Evolutionary conservation across 2,113 vertebrate genomes (phyloP), one percentile per base, ranked within the genome.

Genomic region (Phylloscopus whistleri): DNA sequence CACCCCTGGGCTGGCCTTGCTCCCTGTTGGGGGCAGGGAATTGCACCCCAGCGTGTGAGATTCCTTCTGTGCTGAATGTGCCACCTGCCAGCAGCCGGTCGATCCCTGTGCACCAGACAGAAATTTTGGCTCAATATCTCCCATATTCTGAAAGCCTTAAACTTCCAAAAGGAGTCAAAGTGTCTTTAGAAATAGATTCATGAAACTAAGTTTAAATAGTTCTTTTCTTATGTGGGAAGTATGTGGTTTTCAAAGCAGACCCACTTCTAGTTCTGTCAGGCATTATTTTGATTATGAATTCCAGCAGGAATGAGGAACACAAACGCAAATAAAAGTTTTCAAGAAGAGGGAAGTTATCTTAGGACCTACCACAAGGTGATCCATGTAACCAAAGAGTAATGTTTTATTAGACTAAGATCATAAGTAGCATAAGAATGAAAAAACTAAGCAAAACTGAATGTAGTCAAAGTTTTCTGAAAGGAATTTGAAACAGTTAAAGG

Each of bases 51-150:
- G 26, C 2, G 46, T 15, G 15, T 41, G 59, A 73, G n/a, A 11
- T 8, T 60, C n/a, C 23, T 13, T 16, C 33, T 3, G 0, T 12
- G 28, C 28, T 46, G 39, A 15, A n/a, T 3, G 18, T 35, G 37
- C 7, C 67, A 19, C 15, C 33, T 0, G 0, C 58, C 31, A 78
- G 43, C 66, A 72, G 39, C 14, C 3, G 2, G 16, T 11, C 0
- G 0, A 18, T 67, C 46, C n/a, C 48, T 0, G 0, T 1, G 0
- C 28, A 46, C 22, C 8, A 2, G 31, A 49, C 31, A 59, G 56
- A 84, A 55, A 16, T 59, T 82, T 74, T 53, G 64, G 18, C 30
- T 78, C 1, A 0, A 56, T 89, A 72, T 33, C 33, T 89, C 60
- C 60, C 39, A 16, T 74, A 67, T 39, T 87, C 43, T 63, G 39